These are phyloP conservation scores for Halichondria panicea DNA, from an alignment of 37 sponge, comb jelly and placozoan species.

Conservation along the genomic window DNA sequence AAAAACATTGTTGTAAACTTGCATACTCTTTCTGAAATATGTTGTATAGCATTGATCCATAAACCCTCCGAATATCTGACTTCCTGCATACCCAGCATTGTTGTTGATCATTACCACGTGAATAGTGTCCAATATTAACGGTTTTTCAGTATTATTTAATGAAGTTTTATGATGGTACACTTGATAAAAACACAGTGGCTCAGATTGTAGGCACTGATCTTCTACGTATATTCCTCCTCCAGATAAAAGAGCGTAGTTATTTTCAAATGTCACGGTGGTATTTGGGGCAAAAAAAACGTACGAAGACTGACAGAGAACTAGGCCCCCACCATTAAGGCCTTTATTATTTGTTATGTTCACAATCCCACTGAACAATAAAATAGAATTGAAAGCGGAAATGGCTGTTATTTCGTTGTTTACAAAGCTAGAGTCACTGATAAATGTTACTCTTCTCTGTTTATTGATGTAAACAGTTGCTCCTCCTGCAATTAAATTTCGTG, in stretches of 20 bases:
- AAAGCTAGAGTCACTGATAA: background rate
- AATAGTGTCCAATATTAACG: background rate
- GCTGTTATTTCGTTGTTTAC: background rate
- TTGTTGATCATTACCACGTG: background rate
- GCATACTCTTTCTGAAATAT: background rate
- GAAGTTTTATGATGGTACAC: no score
- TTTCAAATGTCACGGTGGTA: background rate
- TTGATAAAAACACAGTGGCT: background rate
- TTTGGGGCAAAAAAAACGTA: background rate
- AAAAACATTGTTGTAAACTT: no score
- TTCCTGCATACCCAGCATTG: conserved; percentile 6
- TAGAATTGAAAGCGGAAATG: background rate
- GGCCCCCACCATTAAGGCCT: background rate
- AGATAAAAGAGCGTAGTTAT: background rate
- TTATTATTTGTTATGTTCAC: background rate
- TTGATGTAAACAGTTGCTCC: background rate
- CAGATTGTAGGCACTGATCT: background rate
- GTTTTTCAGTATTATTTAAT: background rate
- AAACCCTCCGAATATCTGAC: background rate
- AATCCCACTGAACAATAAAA: background rate
- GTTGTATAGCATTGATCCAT: background rate
- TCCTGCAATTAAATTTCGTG: background rate
- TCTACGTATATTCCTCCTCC: background rate
- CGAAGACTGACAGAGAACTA: background rate
- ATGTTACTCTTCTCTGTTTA: background rate